Evolutionary conservation across 92 coral and sea anemone species (phyloP).

Genomic region (Isaurus tuberculatus): DNA sequence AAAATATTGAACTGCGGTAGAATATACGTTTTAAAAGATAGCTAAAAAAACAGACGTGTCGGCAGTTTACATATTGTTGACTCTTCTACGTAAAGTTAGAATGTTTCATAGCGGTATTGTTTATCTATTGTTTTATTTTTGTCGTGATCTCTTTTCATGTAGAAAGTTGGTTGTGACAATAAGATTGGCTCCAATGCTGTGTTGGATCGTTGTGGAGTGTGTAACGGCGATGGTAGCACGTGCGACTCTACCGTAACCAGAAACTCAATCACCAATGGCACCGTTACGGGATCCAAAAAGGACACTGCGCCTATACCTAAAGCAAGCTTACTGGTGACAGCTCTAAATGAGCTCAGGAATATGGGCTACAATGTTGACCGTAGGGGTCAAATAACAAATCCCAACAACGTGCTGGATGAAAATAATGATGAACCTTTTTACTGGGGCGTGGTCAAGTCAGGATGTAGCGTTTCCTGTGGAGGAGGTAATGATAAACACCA

Average conservation of each 20-base stretch:
- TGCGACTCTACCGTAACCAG: slow-evolving; percentile 66
- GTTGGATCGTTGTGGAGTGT: slow-evolving; percentile 95
- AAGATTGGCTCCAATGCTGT: slow-evolving; percentile 94
- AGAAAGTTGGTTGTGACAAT: slow-evolving; percentile 97
- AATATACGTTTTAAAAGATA: too few species aligned
- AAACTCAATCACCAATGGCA: slow-evolving; percentile 59
- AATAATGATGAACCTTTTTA: slow-evolving; percentile 78
- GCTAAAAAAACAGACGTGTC: too few species aligned
- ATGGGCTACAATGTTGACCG: slow-evolving; percentile 90
- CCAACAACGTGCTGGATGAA: slow-evolving; percentile 70
- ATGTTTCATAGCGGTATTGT: not conserved
- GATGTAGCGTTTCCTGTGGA: slow-evolving; percentile 95
- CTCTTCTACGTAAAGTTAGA: too few species aligned
- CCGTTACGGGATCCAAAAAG: slow-evolving; percentile 71
- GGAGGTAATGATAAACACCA: slow-evolving; percentile 72
- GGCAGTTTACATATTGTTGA: too few species aligned
- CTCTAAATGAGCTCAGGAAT: slow-evolving; percentile 78
- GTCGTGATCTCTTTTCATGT: not conserved
- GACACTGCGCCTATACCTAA: slow-evolving; percentile 64
- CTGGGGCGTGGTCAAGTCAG: slow-evolving; percentile 95
- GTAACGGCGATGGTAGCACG: slow-evolving; percentile 96
- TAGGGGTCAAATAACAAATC: slow-evolving; percentile 82
- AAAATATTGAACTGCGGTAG: too few species aligned
- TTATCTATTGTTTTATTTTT: not conserved
- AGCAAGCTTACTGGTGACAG: slow-evolving; percentile 63